Base-by-base conservation (phyloP, 2,888 invertebrate genomes). In the Linyphia triangularis region DNA sequence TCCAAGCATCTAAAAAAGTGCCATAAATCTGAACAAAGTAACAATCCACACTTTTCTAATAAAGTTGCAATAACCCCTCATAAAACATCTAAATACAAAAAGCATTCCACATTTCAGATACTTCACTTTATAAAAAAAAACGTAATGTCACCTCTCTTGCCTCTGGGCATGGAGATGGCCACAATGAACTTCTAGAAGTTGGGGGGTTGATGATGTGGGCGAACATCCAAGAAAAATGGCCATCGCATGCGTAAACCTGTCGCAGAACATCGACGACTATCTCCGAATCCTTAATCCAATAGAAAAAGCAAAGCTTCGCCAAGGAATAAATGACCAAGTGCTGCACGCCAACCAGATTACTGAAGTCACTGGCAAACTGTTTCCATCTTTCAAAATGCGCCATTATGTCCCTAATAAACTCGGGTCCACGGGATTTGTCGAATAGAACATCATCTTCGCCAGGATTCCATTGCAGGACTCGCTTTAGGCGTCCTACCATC, bases 271-370 rank as follows among this genome's bases (percentile, higher is more conserved):
- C 78, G 0, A 51, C 61, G 1, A 85, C 85, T 13, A 63, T 28
- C 2, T 16, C 28, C 6, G 85, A 85, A 51, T 85, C 78, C 40
- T 10, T 26, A 2, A 85, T 78, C 85, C 85, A 85, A 33, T 85
- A 85, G 51, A 70, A 78, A 22, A 85, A 78, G 16, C 78, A 85
- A 1, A 85, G 70, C 22, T 85, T 78, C 2, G 85, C 85, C 70
- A 78, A 22, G 26, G 57, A 78, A 37, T 43, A 78, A 30, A 63
- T 78, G 7, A 78, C 61, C 22, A 85, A 67, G 33, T 85, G 85
- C 51, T 85, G 78, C 40, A 69, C 9, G 24, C 78, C 78, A 9
- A 69, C 13, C 10, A 59, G 9, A 24, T 78, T 67, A 28, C 51
- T 63, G 19, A 33, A 6, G n/a, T 70, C 13, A 9, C 33, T 22